phyloP scores from a whole-genome alignment of 1,140 invertebrate species.

The Drosophila ficusphila region DNA sequence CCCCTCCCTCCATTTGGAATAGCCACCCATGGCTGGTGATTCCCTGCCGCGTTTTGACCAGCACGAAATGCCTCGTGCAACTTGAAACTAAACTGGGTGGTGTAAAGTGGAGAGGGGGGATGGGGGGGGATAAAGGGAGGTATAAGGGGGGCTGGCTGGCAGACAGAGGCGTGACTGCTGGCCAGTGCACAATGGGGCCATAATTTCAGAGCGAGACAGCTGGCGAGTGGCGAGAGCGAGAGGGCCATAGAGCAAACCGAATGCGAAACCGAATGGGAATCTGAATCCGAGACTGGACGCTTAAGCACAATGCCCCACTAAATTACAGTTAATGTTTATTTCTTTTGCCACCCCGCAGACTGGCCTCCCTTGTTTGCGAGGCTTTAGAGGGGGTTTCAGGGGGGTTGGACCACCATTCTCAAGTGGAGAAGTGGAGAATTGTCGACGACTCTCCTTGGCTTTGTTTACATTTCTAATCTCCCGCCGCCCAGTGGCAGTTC shows the following conservation, averaged over 20 bases:
- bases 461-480: slow-evolving; percentile 80
- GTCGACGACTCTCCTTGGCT: slow-evolving; percentile 54
- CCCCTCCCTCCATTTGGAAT: not conserved
- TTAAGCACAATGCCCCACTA: slow-evolving; percentile 82
- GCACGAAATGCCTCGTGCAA: slow-evolving; percentile 75
- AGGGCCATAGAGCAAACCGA: slow-evolving; percentile 26
- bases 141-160: no score
- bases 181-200: slow-evolving; percentile 67
- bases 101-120: not conserved
- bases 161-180: slow-evolving; percentile 28
- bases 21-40: slow-evolving; percentile 9
- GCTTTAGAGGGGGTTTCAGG: no score
- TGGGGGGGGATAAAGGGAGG: not conserved
- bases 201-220: slow-evolving; percentile 66
- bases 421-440: slow-evolving; percentile 11
- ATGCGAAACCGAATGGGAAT: slow-evolving; percentile 47
- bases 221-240: not conserved
- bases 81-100: slow-evolving; percentile 62
- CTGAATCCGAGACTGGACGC: slow-evolving; percentile 63
- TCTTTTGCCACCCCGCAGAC: slow-evolving; percentile 54
- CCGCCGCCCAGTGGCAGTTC: slow-evolving; percentile 19
- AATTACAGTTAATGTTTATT: slow-evolving; percentile 83
- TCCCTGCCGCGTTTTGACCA: slow-evolving; percentile 76
- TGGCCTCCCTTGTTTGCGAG: no score
- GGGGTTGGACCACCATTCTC: no score